These are phyloP conservation scores for Ernsta delagoae DNA, from an alignment of 2,888 invertebrate species.

Conservation along the genomic window DNA sequence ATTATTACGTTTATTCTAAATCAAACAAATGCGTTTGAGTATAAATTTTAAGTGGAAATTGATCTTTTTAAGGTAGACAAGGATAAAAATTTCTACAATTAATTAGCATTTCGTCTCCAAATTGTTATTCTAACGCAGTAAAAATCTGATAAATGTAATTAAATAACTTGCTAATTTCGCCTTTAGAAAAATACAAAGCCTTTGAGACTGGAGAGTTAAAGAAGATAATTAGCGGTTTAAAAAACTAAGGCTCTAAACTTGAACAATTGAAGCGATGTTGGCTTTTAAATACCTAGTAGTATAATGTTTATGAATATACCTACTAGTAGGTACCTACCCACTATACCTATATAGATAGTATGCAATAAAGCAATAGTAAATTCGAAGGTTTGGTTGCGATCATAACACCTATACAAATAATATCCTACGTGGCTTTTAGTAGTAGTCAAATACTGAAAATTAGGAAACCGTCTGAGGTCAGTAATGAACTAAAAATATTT, in stretches of 20 bases:
- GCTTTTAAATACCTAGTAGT: background rate
- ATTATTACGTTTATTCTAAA: constrained; percentile 24
- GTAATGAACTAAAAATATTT: too few species aligned
- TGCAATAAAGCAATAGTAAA: too few species aligned
- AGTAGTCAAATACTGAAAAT: too few species aligned
- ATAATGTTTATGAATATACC: too few species aligned
- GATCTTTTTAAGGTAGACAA: too few species aligned
- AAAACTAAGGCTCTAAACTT: background rate
- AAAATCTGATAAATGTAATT: background rate
- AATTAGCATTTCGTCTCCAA: background rate
- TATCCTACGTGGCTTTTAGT: too few species aligned
- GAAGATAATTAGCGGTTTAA: background rate
- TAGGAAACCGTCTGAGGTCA: too few species aligned
- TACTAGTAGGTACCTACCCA: too few species aligned
- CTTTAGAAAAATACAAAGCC: background rate
- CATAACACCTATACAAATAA: too few species aligned
- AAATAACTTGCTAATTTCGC: background rate
- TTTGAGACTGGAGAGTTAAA: background rate
- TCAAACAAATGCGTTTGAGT: background rate
- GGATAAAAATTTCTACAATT: background rate
- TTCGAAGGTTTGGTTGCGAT: too few species aligned
- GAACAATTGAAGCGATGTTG: background rate
- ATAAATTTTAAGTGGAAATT: background rate
- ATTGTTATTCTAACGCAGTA: background rate
- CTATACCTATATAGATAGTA: too few species aligned